Evolutionary conservation across 2,797 vertebrate genomes (phyloP), one percentile per base, ranked within the genome.

Genomic region (Pangasius sanitwongsei): DNA sequence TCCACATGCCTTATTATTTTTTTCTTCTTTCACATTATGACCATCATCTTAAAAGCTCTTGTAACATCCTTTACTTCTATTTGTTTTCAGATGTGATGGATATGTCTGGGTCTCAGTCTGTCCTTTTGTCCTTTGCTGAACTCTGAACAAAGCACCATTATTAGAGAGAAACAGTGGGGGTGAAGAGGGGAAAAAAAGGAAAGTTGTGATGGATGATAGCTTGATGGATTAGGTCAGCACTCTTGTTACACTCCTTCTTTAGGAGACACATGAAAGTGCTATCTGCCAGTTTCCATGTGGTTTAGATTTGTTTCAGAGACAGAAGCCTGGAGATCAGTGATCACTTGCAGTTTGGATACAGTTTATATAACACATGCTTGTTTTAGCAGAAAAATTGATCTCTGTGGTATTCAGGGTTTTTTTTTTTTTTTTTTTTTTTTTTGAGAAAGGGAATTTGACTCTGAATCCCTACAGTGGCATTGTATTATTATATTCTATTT

Each of bases 181-280:
- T 59, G 77, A 80, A 34, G 74, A 61, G 55, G 70, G 53, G 86
- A 53, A 57, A 65, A 61, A 86, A 85, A 44, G 55, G 55, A 28
- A 57, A 41, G 37, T 55, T 61, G 80, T 74, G 50, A 89, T 80
- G 50, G 67, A 53, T 88, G 82, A 65, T 59, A 86, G 53, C 6
- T 4, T 89, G 91, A 90, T 89, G 63, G 89, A 90, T 90, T 86
- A 82, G 86, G 88, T 89, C 87, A 90, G 85, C 89, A 84, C 87
- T 89, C 83, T 74, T 78, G 67, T 90, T 87, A 83, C 72, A 20
- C 87, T 90, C 85, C 69, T 87, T 83, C 70, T 88, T 83, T 83
- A 83, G 75, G 75, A 90, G 87, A 88, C 82, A 55, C 53, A 87
- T 89, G 87, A 59, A 87, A 78, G 83, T 12, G 23, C 70, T 88